These are phyloP conservation scores for Heterodera filipjevi DNA, from an alignment of 2,888 invertebrate genomes.

Conservation along the genomic window DNA sequence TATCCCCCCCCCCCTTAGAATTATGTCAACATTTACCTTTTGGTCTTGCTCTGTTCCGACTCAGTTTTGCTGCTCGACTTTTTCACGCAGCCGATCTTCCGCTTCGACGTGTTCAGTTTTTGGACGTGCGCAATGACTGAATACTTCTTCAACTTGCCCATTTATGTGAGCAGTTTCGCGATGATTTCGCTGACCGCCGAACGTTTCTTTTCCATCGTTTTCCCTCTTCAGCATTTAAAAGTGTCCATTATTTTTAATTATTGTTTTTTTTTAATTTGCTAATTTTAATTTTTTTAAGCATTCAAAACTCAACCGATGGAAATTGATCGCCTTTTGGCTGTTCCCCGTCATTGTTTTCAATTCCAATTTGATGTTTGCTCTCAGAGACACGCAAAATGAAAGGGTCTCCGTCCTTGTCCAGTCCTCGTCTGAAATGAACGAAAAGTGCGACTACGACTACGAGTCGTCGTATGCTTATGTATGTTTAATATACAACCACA, in stretches of 20 bases:
- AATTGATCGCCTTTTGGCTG: constrained; percentile 1
- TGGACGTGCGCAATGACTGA: constrained; percentile 11
- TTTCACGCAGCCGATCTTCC: constrained; percentile 8
- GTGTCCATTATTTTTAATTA: constrained; percentile 2
- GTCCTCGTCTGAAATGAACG: neutral
- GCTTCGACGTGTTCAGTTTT: constrained; percentile 13
- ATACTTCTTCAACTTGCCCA: constrained; percentile 18
- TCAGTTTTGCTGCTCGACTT: constrained; percentile 17
- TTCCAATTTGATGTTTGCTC: constrained; percentile 17
- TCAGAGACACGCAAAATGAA: constrained; percentile 1
- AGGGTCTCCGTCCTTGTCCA: neutral
- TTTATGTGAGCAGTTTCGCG: constrained; percentile 27
- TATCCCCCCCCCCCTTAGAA: constrained; percentile 1
- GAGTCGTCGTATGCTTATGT: constrained; percentile 1
- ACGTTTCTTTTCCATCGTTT: constrained; percentile 25
- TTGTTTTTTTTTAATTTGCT: neutral
- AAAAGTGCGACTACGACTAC: neutral
- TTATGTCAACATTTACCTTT: constrained; percentile 23
- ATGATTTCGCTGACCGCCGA: constrained; percentile 20
- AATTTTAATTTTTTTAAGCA: neutral
- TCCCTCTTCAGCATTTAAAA: constrained; percentile 19
- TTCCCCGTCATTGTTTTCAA: neutral
- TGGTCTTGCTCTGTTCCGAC: constrained; percentile 22
- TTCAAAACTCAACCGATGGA: constrained; percentile 13
- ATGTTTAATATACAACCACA: neutral